Base-by-base conservation (phyloP, 2,797 vertebrate genomes). In the Nannoperca australis region DNA sequence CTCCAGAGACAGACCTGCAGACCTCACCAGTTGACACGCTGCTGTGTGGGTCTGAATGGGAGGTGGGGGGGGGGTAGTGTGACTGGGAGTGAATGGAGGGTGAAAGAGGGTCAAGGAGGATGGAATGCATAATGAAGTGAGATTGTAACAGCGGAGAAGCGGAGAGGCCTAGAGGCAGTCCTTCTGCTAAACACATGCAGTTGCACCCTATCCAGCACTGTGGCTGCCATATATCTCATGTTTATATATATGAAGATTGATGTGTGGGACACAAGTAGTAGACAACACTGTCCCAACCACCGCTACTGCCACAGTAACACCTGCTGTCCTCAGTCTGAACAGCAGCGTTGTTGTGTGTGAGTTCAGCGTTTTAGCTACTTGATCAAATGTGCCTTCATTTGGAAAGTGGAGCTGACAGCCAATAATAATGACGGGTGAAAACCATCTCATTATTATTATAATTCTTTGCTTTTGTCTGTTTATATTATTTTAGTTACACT, bases 111-210 rank as follows among this genome's bases (percentile, higher is more conserved):
- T 90, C 83, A 85, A 2, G 73, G 69, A 66, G 81, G 67, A 59
- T 12, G 73, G 64, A 81, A 79, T 83, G 58, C 70, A 80, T 79
- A 83, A 79, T 78, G 76, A 76, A 80, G 78, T 74, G 58, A 60
- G 56, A 32, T 9, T 44, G 62, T 67, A 32, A 38, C 50, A n/a
- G n/a, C n/a, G n/a, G n/a, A n/a, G n/a, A n/a, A 73, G 76, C 42
- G 54, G 44, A 80, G 66, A 68, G 67, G 70, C 40, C 30, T 14
- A 49, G 58, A 70, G 36, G 60, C 44, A 7, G 27, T 34, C 18
- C 34, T 61, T 67, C 49, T 64, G 5, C 27, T 56, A 3, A 64
- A 76, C 74, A 56, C 7, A 14, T 50, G 27, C 18, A 56, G 40
- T 49, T 51, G 15, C 5, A 0, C 7, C 18, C 15, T 36, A 42